These are phyloP conservation scores for Agriopis leucophaearia DNA, from an alignment of 2,888 invertebrate species.

Conservation along the genomic window DNA sequence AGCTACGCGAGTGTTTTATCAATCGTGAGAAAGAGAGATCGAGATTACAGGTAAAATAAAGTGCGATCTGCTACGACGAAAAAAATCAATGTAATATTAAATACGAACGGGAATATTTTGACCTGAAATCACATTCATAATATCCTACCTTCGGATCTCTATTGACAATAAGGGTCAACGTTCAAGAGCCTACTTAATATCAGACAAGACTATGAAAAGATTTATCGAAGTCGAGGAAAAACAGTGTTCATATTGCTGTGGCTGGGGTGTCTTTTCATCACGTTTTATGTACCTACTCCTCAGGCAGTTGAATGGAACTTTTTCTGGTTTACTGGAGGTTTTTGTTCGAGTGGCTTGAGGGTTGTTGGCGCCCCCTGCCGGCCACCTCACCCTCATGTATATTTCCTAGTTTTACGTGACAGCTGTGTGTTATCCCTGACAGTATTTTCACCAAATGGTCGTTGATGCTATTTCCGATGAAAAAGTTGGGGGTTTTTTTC, in stretches of 20 bases:
- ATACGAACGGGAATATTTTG: slow-evolving; percentile 27
- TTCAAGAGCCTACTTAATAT: slow-evolving; percentile 41
- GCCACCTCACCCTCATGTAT: slow-evolving; percentile 25
- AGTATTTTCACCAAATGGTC: slow-evolving; percentile 19
- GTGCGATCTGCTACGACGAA: slow-evolving; percentile 5
- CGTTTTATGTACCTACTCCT: slow-evolving; percentile 67
- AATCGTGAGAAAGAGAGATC: slow-evolving; percentile 2
- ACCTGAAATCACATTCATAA: slow-evolving; percentile 34
- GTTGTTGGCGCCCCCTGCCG: slow-evolving; percentile 44
- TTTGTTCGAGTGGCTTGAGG: slow-evolving; percentile 55
- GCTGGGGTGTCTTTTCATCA: slow-evolving; percentile 64
- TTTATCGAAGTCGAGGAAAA: slow-evolving; percentile 54
- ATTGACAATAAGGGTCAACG: slow-evolving; percentile 42
- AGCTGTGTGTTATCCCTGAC: slow-evolving; percentile 22
- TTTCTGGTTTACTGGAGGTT: slow-evolving; percentile 65
- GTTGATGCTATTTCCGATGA: slow-evolving; percentile 13
- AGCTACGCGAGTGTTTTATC: background rate
- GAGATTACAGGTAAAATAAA: slow-evolving; percentile 12
- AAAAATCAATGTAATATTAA: slow-evolving; percentile 29
- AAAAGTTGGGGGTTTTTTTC: slow-evolving; percentile 8
- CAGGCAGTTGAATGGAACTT: slow-evolving; percentile 65
- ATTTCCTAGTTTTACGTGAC: slow-evolving; percentile 32
- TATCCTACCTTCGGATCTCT: slow-evolving; percentile 31
- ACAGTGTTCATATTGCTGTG: slow-evolving; percentile 58
- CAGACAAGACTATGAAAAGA: slow-evolving; percentile 43